These are phyloP conservation scores for Garra rufa DNA, from an alignment of 2,113 vertebrate genomes.

Conservation along the genomic window DNA sequence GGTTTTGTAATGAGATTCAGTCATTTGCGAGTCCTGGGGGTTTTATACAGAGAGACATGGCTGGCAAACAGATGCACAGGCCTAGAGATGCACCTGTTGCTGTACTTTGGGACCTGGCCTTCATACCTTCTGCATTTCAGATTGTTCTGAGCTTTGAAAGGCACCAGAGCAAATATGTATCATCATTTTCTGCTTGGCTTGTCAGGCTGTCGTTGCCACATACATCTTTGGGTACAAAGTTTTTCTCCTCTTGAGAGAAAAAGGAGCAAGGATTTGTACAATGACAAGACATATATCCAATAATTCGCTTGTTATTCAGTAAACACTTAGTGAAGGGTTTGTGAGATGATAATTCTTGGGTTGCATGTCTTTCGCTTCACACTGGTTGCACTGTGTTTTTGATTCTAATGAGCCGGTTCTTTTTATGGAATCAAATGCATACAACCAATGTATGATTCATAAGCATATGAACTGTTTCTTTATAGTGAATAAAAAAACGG, in stretches of 20 bases:
- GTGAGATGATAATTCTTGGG: not conserved
- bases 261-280: not conserved
- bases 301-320: not conserved
- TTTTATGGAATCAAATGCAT: too few species aligned
- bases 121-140: constrained; percentile 38
- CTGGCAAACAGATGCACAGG: constrained; percentile 42
- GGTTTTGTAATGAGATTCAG: constrained; percentile 31
- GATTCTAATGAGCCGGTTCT: too few species aligned
- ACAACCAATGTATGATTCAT: too few species aligned
- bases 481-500: too few species aligned
- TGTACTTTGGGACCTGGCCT: constrained; percentile 54
- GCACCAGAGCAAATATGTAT: constrained; percentile 52
- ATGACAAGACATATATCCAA: not conserved
- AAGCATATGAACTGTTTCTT: too few species aligned
- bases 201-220: constrained; percentile 26
- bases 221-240: constrained; percentile 5
- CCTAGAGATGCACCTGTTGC: constrained; percentile 46
- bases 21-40: constrained; percentile 2
- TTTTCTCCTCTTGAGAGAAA: not conserved
- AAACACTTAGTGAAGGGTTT: not conserved
- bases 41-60: not conserved
- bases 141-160: constrained; percentile 43
- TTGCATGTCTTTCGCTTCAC: too few species aligned
- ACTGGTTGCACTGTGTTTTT: not conserved
- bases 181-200: constrained; percentile 27